phyloP scores from a whole-genome alignment of 2,797 vertebrate genomes.

The Fringilla coelebs region DNA sequence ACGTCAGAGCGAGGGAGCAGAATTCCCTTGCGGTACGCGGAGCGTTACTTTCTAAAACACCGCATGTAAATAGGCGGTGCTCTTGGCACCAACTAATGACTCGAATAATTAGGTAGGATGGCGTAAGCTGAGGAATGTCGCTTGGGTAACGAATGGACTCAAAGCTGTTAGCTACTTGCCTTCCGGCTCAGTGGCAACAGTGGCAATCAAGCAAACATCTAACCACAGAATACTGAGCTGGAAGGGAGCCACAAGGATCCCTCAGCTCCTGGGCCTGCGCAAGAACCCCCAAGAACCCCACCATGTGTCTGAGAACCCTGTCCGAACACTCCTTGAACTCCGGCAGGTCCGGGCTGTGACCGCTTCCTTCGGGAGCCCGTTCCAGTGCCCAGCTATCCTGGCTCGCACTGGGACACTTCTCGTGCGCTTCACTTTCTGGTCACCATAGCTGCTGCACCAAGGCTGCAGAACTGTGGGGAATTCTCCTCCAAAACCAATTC shows the following conservation, averaged over 20 bases:
- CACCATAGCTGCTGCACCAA: background rate
- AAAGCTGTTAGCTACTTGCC: fast-evolving
- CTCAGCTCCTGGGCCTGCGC: background rate
- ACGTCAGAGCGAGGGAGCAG: fast-evolving
- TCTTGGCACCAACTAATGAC: background rate
- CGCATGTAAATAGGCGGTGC: background rate
- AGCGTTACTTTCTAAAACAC: fast-evolving
- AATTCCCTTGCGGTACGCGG: fast-evolving
- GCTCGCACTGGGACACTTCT: background rate
- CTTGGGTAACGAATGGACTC: background rate
- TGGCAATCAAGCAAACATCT: fast-evolving
- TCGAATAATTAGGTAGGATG: background rate
- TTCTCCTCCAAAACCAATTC: background rate
- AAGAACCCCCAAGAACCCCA: background rate
- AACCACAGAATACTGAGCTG: background rate
- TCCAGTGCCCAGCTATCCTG: background rate
- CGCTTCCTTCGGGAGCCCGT: background rate
- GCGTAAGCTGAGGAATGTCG: background rate
- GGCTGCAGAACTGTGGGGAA: background rate
- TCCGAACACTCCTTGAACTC: background rate
- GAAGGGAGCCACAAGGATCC: background rate
- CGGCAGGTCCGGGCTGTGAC: background rate
- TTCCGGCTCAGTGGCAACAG: background rate
- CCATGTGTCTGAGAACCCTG: background rate
- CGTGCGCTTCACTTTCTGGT: background rate